Evolutionary conservation across 2,797 vertebrate genomes (phyloP), one percentile per base, ranked within the genome.

Genomic region (Sebastes jordani): DNA sequence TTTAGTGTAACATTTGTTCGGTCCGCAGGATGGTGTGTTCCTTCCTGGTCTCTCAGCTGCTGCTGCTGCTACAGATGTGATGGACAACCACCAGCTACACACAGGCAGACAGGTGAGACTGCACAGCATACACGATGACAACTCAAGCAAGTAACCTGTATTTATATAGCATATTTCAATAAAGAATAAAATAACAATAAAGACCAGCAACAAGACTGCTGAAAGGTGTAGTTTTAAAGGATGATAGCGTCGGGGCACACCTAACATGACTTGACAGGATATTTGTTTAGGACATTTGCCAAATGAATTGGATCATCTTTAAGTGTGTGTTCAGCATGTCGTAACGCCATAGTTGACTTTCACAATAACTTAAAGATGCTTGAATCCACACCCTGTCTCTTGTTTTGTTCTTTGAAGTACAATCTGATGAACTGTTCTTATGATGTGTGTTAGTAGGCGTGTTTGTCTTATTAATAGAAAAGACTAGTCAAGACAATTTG

Each of bases 71-170:
- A 3, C 74, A 52, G 75, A 77, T 54, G 68, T 49, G 62, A 42
- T 25, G 2, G 71, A 80, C 9, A 7, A 11, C 4, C 30, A 55
- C 5, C 56, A 56, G 65, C 67, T 52, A 1, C 54, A 30, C n/a
- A 3, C 6, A 2, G 46, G 46, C 46, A 30, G 2, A 59, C 86
- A 82, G 88, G 90, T 90, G 64, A 87, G 70, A 10, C 10, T 30
- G 18, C 7, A 64, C 7, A 25, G 30, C 7, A 30, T 14, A 49
- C 29, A 6, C 6, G 0, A 46, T 22, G n/a, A 62, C 34, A 66
- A 22, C 54, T 30, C 13, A 2, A 49, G 46, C 16, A 49, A 49
- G 18, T 0, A 49, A 49, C 18, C 46, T 20, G 7, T 49, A 49
- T 49, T 49, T 49, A 49, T 20, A 49, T 49, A 49, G 46, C 18